Evolutionary conservation across 2,888 invertebrate genomes (phyloP).

Genomic region (Agonopterix heracliana): DNA sequence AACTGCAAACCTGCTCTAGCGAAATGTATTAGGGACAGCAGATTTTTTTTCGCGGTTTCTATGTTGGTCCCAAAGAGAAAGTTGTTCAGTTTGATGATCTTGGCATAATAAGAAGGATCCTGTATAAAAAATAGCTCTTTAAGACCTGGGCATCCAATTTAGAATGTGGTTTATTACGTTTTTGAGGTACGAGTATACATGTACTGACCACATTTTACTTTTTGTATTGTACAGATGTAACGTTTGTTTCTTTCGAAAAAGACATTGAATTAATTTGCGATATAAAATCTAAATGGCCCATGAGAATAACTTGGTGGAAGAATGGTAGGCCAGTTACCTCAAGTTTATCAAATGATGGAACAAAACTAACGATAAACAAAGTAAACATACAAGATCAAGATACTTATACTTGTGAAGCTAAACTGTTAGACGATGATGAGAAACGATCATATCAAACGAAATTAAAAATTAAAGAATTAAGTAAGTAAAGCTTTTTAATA

Average conservation of each 20-base stretch:
- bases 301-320: neutral
- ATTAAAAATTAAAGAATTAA: neutral
- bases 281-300: neutral
- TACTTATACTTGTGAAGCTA: neutral
- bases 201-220: no score
- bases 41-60: no score
- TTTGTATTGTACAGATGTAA: neutral
- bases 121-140: no score
- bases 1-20: no score
- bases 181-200: no score
- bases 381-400: neutral
- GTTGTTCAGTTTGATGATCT: no score
- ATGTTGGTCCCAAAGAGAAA: no score
- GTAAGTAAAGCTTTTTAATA: neutral
- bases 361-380: neutral
- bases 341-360: neutral
- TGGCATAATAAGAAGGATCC: no score
- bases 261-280: neutral
- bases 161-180: no score
- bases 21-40: no score
- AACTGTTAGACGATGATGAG: neutral
- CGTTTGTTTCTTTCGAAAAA: neutral
- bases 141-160: no score
- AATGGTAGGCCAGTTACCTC: neutral
- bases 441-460: neutral